phyloP scores from a whole-genome alignment of 2,113 vertebrate genomes.

The Trematocara zebra region DNA sequence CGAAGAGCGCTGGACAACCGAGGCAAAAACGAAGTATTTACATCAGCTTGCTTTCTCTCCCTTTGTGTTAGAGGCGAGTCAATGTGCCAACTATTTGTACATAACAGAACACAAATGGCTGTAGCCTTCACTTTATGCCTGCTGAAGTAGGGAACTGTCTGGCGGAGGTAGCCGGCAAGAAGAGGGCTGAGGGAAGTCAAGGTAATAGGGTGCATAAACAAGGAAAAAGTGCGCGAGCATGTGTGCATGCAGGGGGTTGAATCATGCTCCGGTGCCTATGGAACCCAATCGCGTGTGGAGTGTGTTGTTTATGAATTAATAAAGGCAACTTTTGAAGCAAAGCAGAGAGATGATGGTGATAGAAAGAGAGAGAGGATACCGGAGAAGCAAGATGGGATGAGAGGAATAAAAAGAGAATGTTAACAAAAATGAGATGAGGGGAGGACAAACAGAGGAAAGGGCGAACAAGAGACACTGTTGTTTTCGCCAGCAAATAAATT shows the following conservation, averaged over 20 bases:
- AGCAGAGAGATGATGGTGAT: conserved; percentile 28
- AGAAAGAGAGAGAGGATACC: conserved; percentile 19
- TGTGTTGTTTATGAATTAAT: conserved; percentile 91
- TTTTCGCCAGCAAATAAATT: conserved; percentile 31
- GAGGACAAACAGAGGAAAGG: neutral
- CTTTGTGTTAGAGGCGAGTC: conserved; percentile 48
- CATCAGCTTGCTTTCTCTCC: conserved; percentile 30
- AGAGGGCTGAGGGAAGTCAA: neutral
- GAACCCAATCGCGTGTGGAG: conserved; percentile 78
- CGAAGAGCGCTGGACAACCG: neutral
- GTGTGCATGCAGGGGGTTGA: neutral
- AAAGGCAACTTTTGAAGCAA: conserved; percentile 80
- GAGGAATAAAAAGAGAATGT: neutral
- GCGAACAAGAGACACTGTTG: conserved; percentile 40
- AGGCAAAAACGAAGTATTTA: conserved; percentile 1
- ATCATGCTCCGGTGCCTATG: conserved; percentile 75
- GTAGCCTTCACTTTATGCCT: neutral
- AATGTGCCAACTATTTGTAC: conserved; percentile 73
- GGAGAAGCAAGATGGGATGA: neutral
- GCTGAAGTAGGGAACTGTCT: conserved; percentile 2
- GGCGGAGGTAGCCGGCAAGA: conserved; percentile 41
- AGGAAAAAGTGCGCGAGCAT: neutral
- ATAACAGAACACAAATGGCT: conserved; percentile 55
- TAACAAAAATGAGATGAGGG: conserved; percentile 5
- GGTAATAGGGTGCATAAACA: conserved; percentile 17